Base-by-base conservation (phyloP, 2,113 vertebrate genomes). In the Brachypodius melanocephalos region DNA sequence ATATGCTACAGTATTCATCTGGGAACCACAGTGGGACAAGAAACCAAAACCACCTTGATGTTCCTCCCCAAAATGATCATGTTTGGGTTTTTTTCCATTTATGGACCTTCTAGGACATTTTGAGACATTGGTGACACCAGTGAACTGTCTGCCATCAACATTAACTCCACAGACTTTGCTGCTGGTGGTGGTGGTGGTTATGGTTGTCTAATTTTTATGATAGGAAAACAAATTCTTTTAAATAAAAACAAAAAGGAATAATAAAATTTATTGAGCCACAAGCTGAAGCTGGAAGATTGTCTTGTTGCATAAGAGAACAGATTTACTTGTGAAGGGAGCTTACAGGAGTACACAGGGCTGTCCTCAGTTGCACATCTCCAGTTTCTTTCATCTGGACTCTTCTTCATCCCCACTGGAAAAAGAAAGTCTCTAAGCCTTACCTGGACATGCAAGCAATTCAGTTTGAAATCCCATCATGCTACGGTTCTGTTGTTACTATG, bases 171-270 rank as follows among this genome's bases (percentile, higher is more conserved):
- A 92, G 97, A 98, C 97, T 97, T 96, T 96, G 95, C 97, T 98
- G 97, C 48, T 98, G 96, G 86, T 96, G 96, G 81, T 97, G 97
- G 84, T 98, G 97, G 94, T 98, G 97, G 96, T 98, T 98, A 95
- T 97, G 95, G 90, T 97, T 97, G 95, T 97, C 94, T 97, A 96
- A 98, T 97, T 98, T 98, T 98, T 98, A 97, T 97, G 96, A 97
- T 92, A 97, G 95, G 97, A 95, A 98, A 98, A 97, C 90, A 97
- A 97, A 98, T 98, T 98, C 97, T 98, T 98, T 98, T 97, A 95
- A 98, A 98, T 98, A 98, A 98, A 98, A 97, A 93, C 88, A 92
- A 97, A 98, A 98, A 97, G 94, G 91, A 98, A 97, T 97, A 97
- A 97, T 96, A 94, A 98, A 97, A 90, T 97, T 96, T 97, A 97